Conservation (phyloP, 2,113 vertebrate genomes). For the Camarhynchus parvulus region DNA sequence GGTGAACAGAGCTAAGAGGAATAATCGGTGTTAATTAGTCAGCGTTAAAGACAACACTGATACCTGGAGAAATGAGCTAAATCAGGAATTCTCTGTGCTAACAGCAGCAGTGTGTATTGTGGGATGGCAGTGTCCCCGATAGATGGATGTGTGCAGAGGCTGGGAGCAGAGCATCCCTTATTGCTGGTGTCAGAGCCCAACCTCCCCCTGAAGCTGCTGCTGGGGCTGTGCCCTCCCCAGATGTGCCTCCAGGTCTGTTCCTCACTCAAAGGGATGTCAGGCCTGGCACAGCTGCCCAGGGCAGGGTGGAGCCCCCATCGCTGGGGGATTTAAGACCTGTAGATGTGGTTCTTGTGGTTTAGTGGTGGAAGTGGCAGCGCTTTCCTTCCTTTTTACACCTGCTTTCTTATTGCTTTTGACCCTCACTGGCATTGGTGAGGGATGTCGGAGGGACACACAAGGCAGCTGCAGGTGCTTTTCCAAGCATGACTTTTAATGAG, state of each 20-base stretch:
- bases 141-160: rapidly evolving
- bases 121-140: rapidly evolving
- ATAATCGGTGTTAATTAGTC: neutral
- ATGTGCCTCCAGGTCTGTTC: neutral
- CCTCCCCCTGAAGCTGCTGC: neutral
- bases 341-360: neutral
- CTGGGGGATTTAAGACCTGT: neutral
- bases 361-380: neutral
- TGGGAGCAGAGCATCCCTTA: neutral
- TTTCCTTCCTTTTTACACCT: neutral
- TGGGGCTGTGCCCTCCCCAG: rapidly evolving
- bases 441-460: neutral
- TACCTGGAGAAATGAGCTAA: neutral
- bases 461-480: neutral
- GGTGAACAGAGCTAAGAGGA: neutral
- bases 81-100: rapidly evolving
- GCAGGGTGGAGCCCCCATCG: neutral
- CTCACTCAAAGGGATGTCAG: neutral
- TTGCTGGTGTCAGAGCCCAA: neutral
- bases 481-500: neutral
- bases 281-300: neutral
- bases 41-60: neutral
- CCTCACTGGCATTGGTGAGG: too few relatives aligned
- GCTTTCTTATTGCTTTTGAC: neutral
- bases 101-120: neutral